phyloP scores from a whole-genome alignment of 1,140 invertebrate species.

The Pentalonia nigronervosa region DNA sequence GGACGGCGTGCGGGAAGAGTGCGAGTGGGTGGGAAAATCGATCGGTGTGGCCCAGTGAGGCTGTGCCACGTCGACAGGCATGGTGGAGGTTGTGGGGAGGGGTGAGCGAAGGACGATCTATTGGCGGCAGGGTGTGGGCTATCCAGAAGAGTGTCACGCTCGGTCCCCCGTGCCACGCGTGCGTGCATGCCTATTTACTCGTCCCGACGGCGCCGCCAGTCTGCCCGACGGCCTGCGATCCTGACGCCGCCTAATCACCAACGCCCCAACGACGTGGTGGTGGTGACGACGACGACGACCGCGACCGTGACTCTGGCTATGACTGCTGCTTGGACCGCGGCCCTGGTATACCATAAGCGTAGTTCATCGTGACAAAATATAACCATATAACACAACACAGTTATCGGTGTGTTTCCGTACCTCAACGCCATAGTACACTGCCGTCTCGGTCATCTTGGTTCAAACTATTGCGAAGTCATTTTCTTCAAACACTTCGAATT shows the following conservation, averaged over 20 bases:
- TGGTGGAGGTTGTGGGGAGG: background rate
- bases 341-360: background rate
- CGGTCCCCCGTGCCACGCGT: background rate
- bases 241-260: conserved; percentile 4
- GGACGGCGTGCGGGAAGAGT: background rate
- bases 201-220: conserved; percentile 35
- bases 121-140: background rate
- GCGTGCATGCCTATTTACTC: background rate
- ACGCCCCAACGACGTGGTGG: background rate
- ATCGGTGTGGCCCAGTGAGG: conserved; percentile 5
- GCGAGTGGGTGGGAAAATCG: conserved; percentile 43
- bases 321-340: background rate
- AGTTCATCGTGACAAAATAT: background rate
- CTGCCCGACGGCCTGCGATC: background rate
- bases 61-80: background rate
- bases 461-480: background rate
- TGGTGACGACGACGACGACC: background rate
- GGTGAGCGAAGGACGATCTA: background rate
- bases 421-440: no score
- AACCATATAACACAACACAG: background rate
- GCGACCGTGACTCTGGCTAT: background rate
- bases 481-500: background rate
- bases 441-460: background rate
- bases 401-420: background rate
- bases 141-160: background rate